Base-by-base conservation (phyloP, 1,140 invertebrate genomes). In the Pseudomyrmex flavicornis region DNA sequence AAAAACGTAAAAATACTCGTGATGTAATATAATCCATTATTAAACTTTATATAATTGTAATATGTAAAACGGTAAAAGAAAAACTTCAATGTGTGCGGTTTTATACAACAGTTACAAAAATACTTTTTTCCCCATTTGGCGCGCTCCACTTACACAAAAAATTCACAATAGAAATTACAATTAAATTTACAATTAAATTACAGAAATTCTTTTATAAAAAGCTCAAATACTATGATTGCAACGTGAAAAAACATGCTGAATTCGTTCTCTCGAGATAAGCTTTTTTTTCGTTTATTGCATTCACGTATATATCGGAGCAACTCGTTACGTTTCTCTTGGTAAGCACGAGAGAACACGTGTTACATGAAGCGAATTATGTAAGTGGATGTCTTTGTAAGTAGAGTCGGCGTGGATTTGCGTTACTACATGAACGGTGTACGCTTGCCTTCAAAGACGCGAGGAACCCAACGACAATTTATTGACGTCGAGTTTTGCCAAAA, bases 331-430 rank as follows among this genome's bases (percentile, higher is more conserved):
- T 74, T 74, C 26, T 82, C 77, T 61, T 26, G 44, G 17, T 12
- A 61, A 82, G 20, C 68, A 22, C 35, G 26, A 70, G 50, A 72
- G 61, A 12, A n/a, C 35, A 17, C 70, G 50, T 63, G 48, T 50
- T 35, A 48, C 35, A 35, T 5, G 58, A 44, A 73, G 50, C 58
- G 83, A 85, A 54, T 70, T 61, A 58, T 59, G 62, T 54, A 46
- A 35, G 65, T 22, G 65, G 56, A 52, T 56, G 75, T 62, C 76
- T 76, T 48, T 72, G 52, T 85, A 75, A 59, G 54, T 83, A 83
- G 70, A 85, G 48, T 82, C 63, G 84, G 73, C 77, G 85, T 76
- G 84, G 77, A 75, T 85, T 85, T 73, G 76, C 52, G 68, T 82
- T 82, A 22, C 46, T 65, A 13, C 66, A 82, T 70, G 35, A 63